phyloP scores from a whole-genome alignment of 2,797 vertebrate genomes.

The Pristis pectinata region DNA sequence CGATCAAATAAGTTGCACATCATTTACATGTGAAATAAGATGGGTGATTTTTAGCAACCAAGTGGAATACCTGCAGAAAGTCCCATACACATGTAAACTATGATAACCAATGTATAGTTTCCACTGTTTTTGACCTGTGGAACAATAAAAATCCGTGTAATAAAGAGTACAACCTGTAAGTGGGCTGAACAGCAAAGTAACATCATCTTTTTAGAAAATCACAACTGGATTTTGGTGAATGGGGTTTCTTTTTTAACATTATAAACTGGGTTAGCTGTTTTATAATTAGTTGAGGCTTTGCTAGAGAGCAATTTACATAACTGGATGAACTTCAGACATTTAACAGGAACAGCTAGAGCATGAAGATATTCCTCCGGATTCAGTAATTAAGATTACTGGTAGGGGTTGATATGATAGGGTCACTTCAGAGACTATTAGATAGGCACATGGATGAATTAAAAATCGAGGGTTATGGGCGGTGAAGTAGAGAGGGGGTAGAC shows the following conservation, averaged over 20 bases:
- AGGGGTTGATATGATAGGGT: too few species aligned
- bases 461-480: too few species aligned
- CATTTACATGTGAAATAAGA: background rate
- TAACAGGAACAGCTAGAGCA: background rate
- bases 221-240: background rate
- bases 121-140: background rate
- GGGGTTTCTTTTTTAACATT: background rate
- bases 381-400: background rate
- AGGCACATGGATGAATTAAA: too few species aligned
- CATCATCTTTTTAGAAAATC: background rate
- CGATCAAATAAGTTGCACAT: background rate
- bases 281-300: background rate
- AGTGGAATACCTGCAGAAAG: background rate
- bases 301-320: background rate
- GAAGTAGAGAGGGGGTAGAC: too few species aligned
- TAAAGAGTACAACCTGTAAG: background rate
- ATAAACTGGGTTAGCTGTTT: background rate
- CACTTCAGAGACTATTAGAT: too few species aligned
- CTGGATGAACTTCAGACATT: background rate
- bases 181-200: background rate
- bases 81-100: background rate
- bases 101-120: background rate
- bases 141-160: conserved; percentile 28
- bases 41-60: background rate
- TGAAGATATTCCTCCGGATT: background rate